Conservation (phyloP, 2,888 invertebrate species). For the Cataglyphis livida region DNA sequence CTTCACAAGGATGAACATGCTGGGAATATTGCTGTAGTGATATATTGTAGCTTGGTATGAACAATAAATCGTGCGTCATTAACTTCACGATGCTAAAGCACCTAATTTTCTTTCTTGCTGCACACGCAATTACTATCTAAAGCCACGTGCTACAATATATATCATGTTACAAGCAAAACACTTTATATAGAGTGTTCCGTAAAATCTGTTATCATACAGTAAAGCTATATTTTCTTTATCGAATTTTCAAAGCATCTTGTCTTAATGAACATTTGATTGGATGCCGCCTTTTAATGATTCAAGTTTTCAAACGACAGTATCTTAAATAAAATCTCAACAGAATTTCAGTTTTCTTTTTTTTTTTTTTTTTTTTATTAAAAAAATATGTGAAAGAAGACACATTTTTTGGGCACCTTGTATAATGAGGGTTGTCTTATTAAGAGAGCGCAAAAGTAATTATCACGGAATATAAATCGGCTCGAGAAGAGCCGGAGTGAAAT, state of each 20-base stretch:
- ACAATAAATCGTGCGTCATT: constrained; percentile 31
- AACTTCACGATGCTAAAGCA: not conserved
- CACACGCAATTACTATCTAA: not conserved
- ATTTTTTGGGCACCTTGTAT: not conserved
- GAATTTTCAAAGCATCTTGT: not conserved
- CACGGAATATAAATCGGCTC: constrained; percentile 20
- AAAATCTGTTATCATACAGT: not conserved
- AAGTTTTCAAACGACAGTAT: not conserved
- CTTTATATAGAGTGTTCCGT: not conserved
- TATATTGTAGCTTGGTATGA: not conserved
- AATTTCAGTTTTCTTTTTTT: not conserved
- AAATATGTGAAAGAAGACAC: not conserved
- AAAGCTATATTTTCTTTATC: not conserved
- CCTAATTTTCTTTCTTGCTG: constrained; percentile 36
- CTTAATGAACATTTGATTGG: not conserved
- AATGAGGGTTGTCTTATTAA: not conserved
- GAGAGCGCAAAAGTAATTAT: constrained; percentile 11
- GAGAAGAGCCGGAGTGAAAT: constrained; percentile 2
- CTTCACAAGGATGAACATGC: not conserved
- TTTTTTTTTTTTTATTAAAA: not conserved
- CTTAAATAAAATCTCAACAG: not conserved
- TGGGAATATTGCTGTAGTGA: not conserved
- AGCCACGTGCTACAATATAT: not conserved
- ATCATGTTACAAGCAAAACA: not conserved
- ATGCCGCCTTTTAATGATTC: not conserved